Evolutionary conservation across 1,140 invertebrate genomes (phyloP), one percentile per base, ranked within the genome.

Genomic region (Scaptomyza hsui): DNA sequence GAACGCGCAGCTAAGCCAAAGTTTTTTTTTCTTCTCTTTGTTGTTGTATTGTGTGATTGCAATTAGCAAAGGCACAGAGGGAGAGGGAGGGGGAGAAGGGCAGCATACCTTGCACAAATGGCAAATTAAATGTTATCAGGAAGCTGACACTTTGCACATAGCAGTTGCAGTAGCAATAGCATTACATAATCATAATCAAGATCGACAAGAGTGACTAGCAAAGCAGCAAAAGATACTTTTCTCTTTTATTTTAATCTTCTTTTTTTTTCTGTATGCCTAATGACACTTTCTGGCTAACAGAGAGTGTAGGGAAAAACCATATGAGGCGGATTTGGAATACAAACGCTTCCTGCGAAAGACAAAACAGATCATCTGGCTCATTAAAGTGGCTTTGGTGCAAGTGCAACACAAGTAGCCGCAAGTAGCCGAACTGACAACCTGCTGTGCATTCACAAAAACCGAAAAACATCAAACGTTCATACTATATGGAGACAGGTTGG

Each of bases 41-140:
- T 63, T 56, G 48, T 47, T 62, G 65, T 19, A 69, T 42, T 45
- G 71, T 45, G 71, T 79, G 62, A 79, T 75, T 83, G 80, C 80
- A 85, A 83, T 85, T 83, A 85, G 75, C 80, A 71, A 37, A 37
- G 44, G 15, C 29, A 37, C 5, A 9, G 13, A 19, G 55, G 29
- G 29, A 10, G 3, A 41, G 55, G 9, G 45, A 51, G 42, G 24
- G 67, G 21, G 7, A 3, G 9, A 1, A n/a, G 49, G 10, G 16
- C n/a, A n/a, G n/a, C n/a, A n/a, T n/a, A n/a, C n/a, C n/a, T n/a
- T 53, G 42, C 52, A 67, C 77, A 88, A 88, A 82, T 85, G 57
- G 75, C 78, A 81, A 81, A 72, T 81, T 78, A 78, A 88, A 82
- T 86, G 78, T 81, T 80, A 75, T 88, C 78, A 82, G 82, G 78